Evolutionary conservation across 1,140 invertebrate genomes (phyloP).

Genomic region (Phymastichus coffea): DNA sequence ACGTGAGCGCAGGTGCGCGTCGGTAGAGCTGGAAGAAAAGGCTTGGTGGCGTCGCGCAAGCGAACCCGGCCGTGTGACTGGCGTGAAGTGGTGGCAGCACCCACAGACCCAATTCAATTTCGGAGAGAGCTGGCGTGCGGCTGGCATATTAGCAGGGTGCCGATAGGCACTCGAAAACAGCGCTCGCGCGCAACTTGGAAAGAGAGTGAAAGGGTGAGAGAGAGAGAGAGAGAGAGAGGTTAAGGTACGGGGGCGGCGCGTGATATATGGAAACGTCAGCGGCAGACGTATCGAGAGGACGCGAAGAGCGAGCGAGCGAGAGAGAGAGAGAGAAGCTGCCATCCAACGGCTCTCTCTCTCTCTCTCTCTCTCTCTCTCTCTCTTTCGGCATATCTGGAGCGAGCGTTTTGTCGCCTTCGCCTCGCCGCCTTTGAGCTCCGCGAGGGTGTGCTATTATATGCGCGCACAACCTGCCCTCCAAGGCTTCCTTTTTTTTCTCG

Average conservation of each 20-base stretch:
- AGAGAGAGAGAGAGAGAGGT: conserved; percentile 23
- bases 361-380: conserved; percentile 1
- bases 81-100: no score
- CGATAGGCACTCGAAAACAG: conserved; percentile 46
- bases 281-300: conserved; percentile 53
- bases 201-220: conserved; percentile 17
- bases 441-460: no score
- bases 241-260: conserved; percentile 31
- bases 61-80: no score
- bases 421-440: conserved; percentile 32
- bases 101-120: no score
- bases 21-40: no score
- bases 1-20: no score
- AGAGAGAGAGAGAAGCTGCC: neutral
- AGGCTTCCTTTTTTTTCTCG: no score
- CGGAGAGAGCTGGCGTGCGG: conserved; percentile 18
- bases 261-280: conserved; percentile 56
- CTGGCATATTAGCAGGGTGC: conserved; percentile 44
- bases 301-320: conserved; percentile 26
- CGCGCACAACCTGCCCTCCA: no score
- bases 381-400: neutral
- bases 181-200: conserved; percentile 30
- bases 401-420: conserved; percentile 46
- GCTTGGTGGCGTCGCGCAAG: no score
- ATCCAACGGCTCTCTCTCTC: conserved; percentile 5